Evolutionary conservation across 1,140 invertebrate species (phyloP), one percentile per base, ranked within the genome.

Genomic region (Thrips palmi): DNA sequence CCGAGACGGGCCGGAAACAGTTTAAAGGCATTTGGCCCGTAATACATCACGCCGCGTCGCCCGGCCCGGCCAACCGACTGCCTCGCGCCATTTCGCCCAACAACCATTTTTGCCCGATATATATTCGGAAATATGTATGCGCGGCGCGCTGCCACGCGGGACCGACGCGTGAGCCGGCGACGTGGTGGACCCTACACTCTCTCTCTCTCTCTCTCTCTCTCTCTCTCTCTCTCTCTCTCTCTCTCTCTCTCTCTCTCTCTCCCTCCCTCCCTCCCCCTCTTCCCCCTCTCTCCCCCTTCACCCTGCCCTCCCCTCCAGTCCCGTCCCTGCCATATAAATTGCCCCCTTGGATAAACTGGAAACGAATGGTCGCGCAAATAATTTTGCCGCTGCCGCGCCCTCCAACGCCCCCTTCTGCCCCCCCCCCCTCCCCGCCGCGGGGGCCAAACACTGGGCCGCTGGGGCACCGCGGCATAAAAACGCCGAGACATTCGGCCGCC

Each of bases 381-480:
- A n/a, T n/a, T n/a, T n/a, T n/a, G n/a, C n/a, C 23, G n/a, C 30
- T 14, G 8, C 8, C 19, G 45, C 47, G 10, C 45, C 40, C 15
- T 52, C 46, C 24, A 47, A 45, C 34, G 42, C 47, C 4, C 46
- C 44, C 35, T 31, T 49, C 18, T 47, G 47, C 25, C 45, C 59
- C 45, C 49, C 47, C 40, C 45, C 58, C 33, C 43, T 59, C 27
- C 52, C 53, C 27, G 48, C 45, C 44, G 51, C 53, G 12, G 43
- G 56, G 57, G 23, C 27, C 63, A 60, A 25, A 24, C 15, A 15
- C 4, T 30, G 1, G 20, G 11, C 12, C 15, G 2, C 22, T 38
- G 4, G 17, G n/a, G 20, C 19, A n/a, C 17, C n/a, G 11, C 14
- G 41, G 40, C 1, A 41, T 41, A 4, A 34, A 41, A 35, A 25